Evolutionary conservation across 1,140 invertebrate species (phyloP), one percentile per base, ranked within the genome.

Genomic region (Lanistes nyassanus): DNA sequence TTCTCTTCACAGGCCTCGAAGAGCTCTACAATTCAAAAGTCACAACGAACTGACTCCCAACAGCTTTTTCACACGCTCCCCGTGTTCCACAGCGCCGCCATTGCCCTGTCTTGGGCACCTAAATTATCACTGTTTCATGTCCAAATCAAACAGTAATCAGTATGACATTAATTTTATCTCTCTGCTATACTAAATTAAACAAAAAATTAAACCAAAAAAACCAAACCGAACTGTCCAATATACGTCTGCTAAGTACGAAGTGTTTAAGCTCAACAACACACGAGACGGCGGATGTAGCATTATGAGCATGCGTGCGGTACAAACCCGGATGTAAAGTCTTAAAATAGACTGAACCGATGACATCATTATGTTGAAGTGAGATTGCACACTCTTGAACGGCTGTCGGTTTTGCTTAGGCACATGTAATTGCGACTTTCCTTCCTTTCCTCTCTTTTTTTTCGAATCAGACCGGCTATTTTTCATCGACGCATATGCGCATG

Each of bases 231-330:
- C 53, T 60, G 26, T 68, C 53, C 34, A 60, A 68, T 37, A 67
- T 74, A 56, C 56, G 74, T 67, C 39, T 72, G 72, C 42, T 56
- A 75, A 51, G 47, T 70, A 58, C 16, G 47, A 53, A 62, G 56
- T 58, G 74, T 79, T 72, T 67, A 79, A 76, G 55, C 60, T 56
- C 78, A 79, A 76, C 74, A 79, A 79, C 37, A 79, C 75, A 79
- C 69, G 73, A 79, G 72, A 79, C 74, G 78, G 58, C 71, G 78
- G 75, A 76, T 76, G 51, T 79, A 37, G 42, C 56, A 26, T 29
- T 62, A 37, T 76, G 75, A 9, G 78, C 78, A 76, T 79, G 78
- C 78, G 78, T 42, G 56, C 9, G 19, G 5, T 3, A 31, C 39
- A 69, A 47, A 65, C 78, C 78, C 78, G 78, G 75, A 79, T 79